Evolutionary conservation across 1,140 invertebrate species (phyloP).

Genomic region (Tetragnatha versicolor): DNA sequence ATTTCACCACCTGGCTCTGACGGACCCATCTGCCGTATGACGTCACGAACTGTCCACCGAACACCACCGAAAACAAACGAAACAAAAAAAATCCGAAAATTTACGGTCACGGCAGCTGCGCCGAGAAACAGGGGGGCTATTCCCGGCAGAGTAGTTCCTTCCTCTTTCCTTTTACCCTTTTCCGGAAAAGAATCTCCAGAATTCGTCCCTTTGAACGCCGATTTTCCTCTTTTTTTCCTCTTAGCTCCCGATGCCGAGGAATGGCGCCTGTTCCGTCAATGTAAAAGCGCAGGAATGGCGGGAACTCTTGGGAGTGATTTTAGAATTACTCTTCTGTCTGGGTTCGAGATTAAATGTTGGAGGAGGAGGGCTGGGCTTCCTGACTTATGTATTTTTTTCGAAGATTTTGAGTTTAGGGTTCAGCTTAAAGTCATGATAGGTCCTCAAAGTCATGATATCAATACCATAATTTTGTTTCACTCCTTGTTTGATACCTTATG

Average conservation of each 20-base stretch:
- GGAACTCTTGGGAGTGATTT: too few species aligned
- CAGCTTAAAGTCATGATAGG: too few species aligned
- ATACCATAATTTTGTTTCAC: too few species aligned
- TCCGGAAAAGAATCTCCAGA: slow-evolving; percentile 32
- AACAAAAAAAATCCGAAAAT: slow-evolving; percentile 30
- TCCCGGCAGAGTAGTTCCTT: slow-evolving; percentile 20
- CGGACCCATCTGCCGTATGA: slow-evolving; percentile 22
- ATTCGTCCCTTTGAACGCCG: slow-evolving; percentile 26
- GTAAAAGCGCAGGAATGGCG: slow-evolving; percentile 2
- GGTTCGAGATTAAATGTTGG: too few species aligned
- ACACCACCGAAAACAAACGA: background rate
- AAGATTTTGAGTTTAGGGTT: too few species aligned
- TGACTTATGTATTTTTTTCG: too few species aligned
- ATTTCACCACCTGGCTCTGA: slow-evolving; percentile 18
- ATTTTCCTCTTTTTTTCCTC: background rate
- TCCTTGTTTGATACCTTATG: too few species aligned
- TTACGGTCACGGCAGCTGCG: slow-evolving; percentile 38
- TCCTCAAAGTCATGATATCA: too few species aligned
- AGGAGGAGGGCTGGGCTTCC: too few species aligned
- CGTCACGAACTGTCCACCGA: slow-evolving; percentile 39
- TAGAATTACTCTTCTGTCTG: background rate
- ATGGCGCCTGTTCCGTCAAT: background rate
- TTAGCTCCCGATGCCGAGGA: too few species aligned
- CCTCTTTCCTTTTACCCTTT: slow-evolving; percentile 22
- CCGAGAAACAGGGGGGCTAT: slow-evolving; percentile 23